These are phyloP conservation scores for Orbicella faveolata DNA, from an alignment of 64 coral and sea anemone species.

Conservation along the genomic window DNA sequence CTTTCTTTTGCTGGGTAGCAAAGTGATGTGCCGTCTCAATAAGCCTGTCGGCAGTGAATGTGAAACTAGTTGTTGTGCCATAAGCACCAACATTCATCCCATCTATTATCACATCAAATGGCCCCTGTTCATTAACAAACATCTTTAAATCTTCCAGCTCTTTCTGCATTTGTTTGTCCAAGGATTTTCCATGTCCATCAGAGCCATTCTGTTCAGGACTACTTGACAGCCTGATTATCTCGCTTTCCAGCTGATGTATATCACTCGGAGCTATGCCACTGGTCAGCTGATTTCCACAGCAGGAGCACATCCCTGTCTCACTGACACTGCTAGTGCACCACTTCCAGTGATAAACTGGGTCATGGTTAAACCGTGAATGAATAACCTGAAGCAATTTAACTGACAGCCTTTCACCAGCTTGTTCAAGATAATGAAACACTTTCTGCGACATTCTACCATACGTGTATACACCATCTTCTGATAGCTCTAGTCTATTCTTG, in stretches of 20 bases:
- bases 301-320: slow-evolving; percentile 45
- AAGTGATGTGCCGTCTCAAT: slow-evolving; percentile 30
- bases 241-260: slow-evolving; percentile 45
- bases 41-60: slow-evolving; percentile 56
- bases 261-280: slow-evolving; percentile 24
- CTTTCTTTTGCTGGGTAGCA: slow-evolving; percentile 49
- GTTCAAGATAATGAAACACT: slow-evolving; percentile 68
- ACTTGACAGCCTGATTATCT: slow-evolving; percentile 47
- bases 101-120: slow-evolving; percentile 93
- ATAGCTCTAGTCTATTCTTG: not conserved
- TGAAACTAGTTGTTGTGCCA: slow-evolving; percentile 26
- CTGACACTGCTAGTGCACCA: slow-evolving; percentile 52
- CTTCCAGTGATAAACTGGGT: slow-evolving; percentile 60
- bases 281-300: slow-evolving; percentile 49
- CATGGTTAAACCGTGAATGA: slow-evolving; percentile 47
- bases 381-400: slow-evolving; percentile 22
- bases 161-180: slow-evolving; percentile 17
- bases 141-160: slow-evolving; percentile 39
- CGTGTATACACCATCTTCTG: not conserved
- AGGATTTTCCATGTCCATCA: not conserved
- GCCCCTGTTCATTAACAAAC: slow-evolving; percentile 36
- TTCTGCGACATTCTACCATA: slow-evolving; percentile 13
- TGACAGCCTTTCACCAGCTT: slow-evolving; percentile 63
- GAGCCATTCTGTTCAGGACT: not conserved
- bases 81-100: slow-evolving; percentile 77